These are phyloP conservation scores for Eurystomus glaucurus DNA, from an alignment of 2,797 vertebrate genomes.

Conservation along the genomic window DNA sequence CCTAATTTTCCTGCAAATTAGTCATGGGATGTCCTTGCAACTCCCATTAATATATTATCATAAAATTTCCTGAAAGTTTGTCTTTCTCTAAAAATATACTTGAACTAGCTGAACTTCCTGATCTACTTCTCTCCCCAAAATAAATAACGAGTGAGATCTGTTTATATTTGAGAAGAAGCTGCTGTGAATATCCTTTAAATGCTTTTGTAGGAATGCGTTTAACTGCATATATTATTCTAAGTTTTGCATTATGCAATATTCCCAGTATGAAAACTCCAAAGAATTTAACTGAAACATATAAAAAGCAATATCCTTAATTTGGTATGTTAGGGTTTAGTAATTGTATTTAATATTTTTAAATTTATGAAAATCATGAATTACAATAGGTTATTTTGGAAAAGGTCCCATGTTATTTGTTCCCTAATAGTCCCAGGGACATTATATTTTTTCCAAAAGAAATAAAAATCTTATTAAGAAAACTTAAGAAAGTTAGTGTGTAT, in stretches of 20 bases:
- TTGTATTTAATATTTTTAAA: not conserved
- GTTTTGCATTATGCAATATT: not conserved
- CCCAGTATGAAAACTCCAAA: not conserved
- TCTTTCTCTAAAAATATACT: constrained; percentile 67
- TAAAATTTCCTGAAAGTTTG: not conserved
- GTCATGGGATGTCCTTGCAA: not conserved
- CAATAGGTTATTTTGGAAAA: constrained; percentile 20
- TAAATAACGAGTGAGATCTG: not conserved
- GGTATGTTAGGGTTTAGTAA: not conserved
- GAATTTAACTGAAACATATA: not conserved
- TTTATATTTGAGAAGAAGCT: constrained; percentile 10
- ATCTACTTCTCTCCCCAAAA: constrained; percentile 58
- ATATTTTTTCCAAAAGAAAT: constrained; percentile 30
- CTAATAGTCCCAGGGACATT: not conserved
- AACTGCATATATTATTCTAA: not conserved
- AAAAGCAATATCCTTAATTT: not conserved
- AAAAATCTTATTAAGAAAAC: not conserved
- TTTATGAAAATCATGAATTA: constrained; percentile 23
- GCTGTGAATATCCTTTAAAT: not conserved
- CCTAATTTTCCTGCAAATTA: not conserved
- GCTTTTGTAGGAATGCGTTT: not conserved
- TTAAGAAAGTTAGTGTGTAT: not conserved
- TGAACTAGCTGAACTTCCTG: constrained; percentile 62
- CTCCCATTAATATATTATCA: not conserved
- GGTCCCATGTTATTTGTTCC: constrained; percentile 56